Conservation (phyloP, 2,888 invertebrate species). For the Plagodis pulveraria region DNA sequence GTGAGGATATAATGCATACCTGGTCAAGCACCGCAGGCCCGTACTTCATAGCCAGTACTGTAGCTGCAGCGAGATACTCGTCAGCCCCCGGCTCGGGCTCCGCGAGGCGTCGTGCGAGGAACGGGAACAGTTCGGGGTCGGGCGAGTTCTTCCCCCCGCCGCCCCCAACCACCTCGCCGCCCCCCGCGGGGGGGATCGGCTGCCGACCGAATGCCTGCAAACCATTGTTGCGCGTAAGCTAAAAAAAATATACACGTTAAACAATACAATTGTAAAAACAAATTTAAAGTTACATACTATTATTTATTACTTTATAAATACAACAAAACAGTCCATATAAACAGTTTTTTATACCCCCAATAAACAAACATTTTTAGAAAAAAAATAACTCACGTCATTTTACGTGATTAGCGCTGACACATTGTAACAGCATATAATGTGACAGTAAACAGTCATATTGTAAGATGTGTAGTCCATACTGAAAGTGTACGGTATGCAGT, state of each 20-base stretch:
- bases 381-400: too few relatives aligned
- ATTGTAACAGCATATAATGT: too few relatives aligned
- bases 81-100: slow-evolving; percentile 84
- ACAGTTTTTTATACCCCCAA: too few relatives aligned
- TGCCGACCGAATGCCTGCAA: slow-evolving; percentile 95
- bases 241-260: slow-evolving; percentile 19
- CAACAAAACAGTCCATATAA: too few relatives aligned
- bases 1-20: slow-evolving; percentile 43
- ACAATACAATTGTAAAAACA: too few relatives aligned
- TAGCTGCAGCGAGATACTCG: slow-evolving; percentile 93
- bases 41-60: slow-evolving; percentile 95
- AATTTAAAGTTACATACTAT: slow-evolving; percentile 3
- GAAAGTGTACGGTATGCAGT: too few relatives aligned
- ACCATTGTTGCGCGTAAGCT: slow-evolving; percentile 29
- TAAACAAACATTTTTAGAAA: too few relatives aligned
- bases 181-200: slow-evolving; percentile 88
- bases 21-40: slow-evolving; percentile 88
- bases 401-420: too few relatives aligned
- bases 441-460: too few relatives aligned
- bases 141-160: slow-evolving; percentile 74
- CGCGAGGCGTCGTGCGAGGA: slow-evolving; percentile 89
- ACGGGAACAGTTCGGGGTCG: slow-evolving; percentile 93
- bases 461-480: too few relatives aligned
- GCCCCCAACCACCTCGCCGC: slow-evolving; percentile 56
- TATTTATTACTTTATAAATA: too few relatives aligned